Evolutionary conservation across 2,113 vertebrate species (phyloP), one percentile per base, ranked within the genome.

Genomic region (Speoplatyrhinus poulsoni): DNA sequence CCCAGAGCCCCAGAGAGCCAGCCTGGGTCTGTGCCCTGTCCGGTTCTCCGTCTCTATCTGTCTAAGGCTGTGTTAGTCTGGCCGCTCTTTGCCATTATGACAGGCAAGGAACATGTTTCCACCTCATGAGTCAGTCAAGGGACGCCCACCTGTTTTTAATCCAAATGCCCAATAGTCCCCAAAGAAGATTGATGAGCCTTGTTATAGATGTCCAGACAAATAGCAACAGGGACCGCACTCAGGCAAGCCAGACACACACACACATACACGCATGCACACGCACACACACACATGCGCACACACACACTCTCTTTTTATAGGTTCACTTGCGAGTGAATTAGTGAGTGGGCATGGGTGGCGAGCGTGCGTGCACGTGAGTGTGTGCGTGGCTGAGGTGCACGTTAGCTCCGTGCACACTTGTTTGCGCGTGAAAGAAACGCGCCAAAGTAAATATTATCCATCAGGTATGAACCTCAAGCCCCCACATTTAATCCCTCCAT

Each of bases 171-270:
- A 82, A 79, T 65, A 79, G 82, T 73, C 82, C 57, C 84, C 85
- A 82, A 88, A 87, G 87, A 91, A 90, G 90, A 91, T 91, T 86
- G 90, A 91, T 91, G 90, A 90, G 67, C 81, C 86, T 88, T 88
- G 87, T 91, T 91, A 90, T 75, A 86, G 72, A 60, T 79, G 87
- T 88, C 87, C 86, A 88, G 88, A 87, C 86, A 87, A 91, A 89
- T 87, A 81, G 81, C 59, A 79, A 84, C 67, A 70, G 73, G 76
- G 76, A 72, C 78, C 82, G 66, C 64, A 68, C 72, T 79, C 67
- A 79, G 80, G 78, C 75, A 76, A 64, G 65, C 82, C 85, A 88
- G 85, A 88, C 75, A 7, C 63, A 58, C 62, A 19, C 64, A 10
- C 65, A 65, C 58, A 33, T 65, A 26, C 19, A 2, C 26, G 2